Base-by-base conservation (phyloP, 2,797 vertebrate species). In the Anguilla pacifica region DNA sequence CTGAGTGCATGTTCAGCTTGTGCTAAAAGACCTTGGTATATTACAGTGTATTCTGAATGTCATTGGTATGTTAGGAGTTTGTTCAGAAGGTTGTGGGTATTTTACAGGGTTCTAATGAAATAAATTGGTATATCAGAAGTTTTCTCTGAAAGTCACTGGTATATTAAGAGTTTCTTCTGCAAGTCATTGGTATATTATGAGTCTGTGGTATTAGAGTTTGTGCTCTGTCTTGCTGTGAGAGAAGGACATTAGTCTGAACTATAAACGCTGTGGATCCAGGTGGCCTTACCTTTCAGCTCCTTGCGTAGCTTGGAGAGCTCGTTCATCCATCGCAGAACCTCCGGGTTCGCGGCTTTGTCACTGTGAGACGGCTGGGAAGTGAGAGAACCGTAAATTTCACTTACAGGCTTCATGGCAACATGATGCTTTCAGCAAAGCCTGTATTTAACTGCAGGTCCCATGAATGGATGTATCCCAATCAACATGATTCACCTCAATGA, bases 251-350 rank as follows among this genome's bases (percentile, higher is more conserved):
- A 67, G 25, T n/a, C 25, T n/a, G 6, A n/a, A n/a, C 13, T 51
- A 51, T 0, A 1, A 6, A 51, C 10, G 51, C 51, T 6, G 51
- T 51, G 51, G 51, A 51, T 51, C 10, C 85, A 25, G 57, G 25
- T 43, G 85, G 70, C 28, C 93, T 91, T 93, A 99, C 99, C 98
- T 98, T 99, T 99, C n/a, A 99, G 96, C 0, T 99, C 97, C 93
- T 98, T 99, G 83, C 98, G 96, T 88, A 98, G 97, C 88, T 96
- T 98, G 86, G 98, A 95, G 90, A 99, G 96, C 90, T 99, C 99
- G 53, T 97, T 99, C 85, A 98, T 97, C 98, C 98, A 99, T 89
- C 97, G 96, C 79, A 99, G 96, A 88, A 99, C 98, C 89, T 99
- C 99, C 6, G 98, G 96, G 91, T 99, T 99, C 91, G 95, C 96